phyloP scores from a whole-genome alignment of 2,888 invertebrate species.

The Sialis fuliginosa region DNA sequence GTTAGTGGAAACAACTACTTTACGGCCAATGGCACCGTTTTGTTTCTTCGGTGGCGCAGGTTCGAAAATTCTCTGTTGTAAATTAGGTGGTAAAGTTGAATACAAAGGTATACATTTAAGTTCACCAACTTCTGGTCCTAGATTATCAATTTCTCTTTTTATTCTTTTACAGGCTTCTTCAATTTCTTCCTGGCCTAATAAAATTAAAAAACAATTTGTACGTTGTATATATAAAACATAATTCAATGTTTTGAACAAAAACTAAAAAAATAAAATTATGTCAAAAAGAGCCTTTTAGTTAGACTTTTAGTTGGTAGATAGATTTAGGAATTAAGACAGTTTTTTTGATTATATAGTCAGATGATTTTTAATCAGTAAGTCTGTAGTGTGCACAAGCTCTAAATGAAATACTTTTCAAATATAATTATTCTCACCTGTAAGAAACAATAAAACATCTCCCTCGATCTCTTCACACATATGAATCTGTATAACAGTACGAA shows the following conservation, averaged over 20 bases:
- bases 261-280: too few relatives aligned
- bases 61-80: constrained; percentile 96
- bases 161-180: constrained; percentile 98
- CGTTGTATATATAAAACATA: too few relatives aligned
- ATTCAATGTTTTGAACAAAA: too few relatives aligned
- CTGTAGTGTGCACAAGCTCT: constrained; percentile 11
- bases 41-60: constrained; percentile 69
- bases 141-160: constrained; percentile 85
- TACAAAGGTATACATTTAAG: constrained; percentile 96
- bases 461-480: constrained; percentile 89
- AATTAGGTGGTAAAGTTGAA: constrained; percentile 91
- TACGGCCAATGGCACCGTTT: constrained; percentile 54
- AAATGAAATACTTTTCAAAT: constrained; percentile 19
- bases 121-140: constrained; percentile 94
- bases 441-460: constrained; percentile 84
- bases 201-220: too few relatives aligned
- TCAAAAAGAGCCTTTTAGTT: too few relatives aligned
- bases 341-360: too few relatives aligned
- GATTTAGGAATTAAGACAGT: too few relatives aligned
- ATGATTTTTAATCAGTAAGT: too few relatives aligned
- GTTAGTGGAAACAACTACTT: constrained; percentile 95
- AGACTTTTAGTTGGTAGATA: too few relatives aligned
- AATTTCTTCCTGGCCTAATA: constrained; percentile 70
- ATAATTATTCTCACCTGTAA: constrained; percentile 30
- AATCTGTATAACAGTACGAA: constrained; percentile 86